phyloP scores from a whole-genome alignment of 2,888 invertebrate species.

The Empis stercorea region DNA sequence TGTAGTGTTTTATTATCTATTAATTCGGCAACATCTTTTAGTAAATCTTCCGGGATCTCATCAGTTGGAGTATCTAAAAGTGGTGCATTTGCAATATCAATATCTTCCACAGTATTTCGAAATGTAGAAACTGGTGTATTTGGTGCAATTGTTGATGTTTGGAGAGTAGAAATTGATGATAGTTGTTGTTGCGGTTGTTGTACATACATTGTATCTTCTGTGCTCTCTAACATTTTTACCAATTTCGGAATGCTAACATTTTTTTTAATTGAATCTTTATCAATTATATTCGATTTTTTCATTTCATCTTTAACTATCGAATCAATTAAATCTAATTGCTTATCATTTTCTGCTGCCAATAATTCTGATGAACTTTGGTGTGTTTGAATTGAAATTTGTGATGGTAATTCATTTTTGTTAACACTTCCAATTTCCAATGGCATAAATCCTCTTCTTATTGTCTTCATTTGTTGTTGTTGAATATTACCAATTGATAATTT shows the following conservation, averaged over 20 bases:
- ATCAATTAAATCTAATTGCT: slow-evolving; percentile 34
- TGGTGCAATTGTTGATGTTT: slow-evolving; percentile 1
- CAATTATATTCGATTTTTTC: slow-evolving; percentile 19
- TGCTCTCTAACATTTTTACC: slow-evolving; percentile 40
- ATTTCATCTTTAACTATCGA: slow-evolving; percentile 34
- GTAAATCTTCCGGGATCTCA: slow-evolving; percentile 53
- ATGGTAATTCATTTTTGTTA: slow-evolving; percentile 28
- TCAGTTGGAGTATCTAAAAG: slow-evolving; percentile 44
- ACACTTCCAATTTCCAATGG: slow-evolving; percentile 28
- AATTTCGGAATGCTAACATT: slow-evolving; percentile 34
- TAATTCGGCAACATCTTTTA: slow-evolving; percentile 60
- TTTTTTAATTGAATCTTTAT: slow-evolving; percentile 22
- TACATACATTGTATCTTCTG: slow-evolving; percentile 22
- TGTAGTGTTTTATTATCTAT: slow-evolving; percentile 58
- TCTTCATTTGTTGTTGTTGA: slow-evolving; percentile 18
- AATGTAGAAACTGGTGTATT: slow-evolving; percentile 2
- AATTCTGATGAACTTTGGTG: slow-evolving; percentile 29
- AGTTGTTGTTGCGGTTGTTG: slow-evolving; percentile 3
- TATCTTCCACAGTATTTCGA: slow-evolving; percentile 18
- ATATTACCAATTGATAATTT: neutral
- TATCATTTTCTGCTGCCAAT: slow-evolving; percentile 31
- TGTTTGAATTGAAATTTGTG: slow-evolving; percentile 35
- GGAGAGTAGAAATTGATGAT: neutral
- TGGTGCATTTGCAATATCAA: slow-evolving; percentile 26
- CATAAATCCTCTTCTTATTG: slow-evolving; percentile 27